These are phyloP conservation scores for Anastrepha obliqua DNA, from an alignment of 1,140 invertebrate species.

Conservation along the genomic window DNA sequence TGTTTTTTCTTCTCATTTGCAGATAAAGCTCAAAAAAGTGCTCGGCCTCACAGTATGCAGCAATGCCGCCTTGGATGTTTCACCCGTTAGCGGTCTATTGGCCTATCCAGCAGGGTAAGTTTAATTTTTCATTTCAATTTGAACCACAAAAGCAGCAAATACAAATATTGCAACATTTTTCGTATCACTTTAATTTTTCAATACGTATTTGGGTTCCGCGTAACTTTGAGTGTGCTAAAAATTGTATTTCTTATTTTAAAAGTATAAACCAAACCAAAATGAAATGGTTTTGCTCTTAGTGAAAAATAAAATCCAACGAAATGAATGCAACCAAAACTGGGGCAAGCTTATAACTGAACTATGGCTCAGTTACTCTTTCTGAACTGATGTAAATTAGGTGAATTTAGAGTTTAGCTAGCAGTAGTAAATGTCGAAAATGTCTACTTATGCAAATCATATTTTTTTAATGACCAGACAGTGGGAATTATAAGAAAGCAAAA, in stretches of 20 bases:
- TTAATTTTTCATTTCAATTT: background rate
- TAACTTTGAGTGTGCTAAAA: background rate
- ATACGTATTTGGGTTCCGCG: background rate
- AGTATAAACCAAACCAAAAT: background rate
- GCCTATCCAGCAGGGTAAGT: conserved; percentile 97
- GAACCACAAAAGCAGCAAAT: conserved; percentile 24
- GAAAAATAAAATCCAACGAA: background rate
- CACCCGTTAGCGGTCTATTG: conserved; percentile 88
- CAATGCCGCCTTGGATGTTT: conserved; percentile 93
- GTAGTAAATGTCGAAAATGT: too few species aligned
- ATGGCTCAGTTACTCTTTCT: too few species aligned
- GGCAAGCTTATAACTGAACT: too few species aligned
- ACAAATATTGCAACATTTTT: background rate
- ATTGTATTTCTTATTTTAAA: background rate
- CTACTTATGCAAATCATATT: too few species aligned
- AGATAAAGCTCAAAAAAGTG: conserved; percentile 96
- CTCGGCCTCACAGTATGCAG: conserved; percentile 92
- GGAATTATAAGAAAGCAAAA: too few species aligned
- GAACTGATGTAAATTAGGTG: too few species aligned
- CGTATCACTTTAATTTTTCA: background rate
- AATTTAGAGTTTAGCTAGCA: too few species aligned
- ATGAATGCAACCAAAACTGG: too few species aligned
- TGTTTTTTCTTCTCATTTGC: conserved; percentile 60
- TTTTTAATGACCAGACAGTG: too few species aligned
- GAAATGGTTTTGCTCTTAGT: background rate